These are phyloP conservation scores for Craseonycteris thonglongyai DNA, from an alignment of 2,113 vertebrate species.

Conservation along the genomic window DNA sequence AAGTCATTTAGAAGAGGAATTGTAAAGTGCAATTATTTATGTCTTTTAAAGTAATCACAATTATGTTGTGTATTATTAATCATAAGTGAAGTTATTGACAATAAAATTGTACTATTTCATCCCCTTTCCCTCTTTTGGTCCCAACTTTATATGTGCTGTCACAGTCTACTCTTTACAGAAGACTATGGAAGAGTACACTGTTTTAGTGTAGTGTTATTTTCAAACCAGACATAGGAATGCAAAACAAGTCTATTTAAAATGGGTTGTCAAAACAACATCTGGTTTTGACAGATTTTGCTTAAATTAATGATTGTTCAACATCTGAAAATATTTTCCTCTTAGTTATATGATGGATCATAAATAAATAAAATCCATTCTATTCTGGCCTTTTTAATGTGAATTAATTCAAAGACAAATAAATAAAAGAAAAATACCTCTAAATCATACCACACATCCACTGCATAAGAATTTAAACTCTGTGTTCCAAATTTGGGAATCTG, in stretches of 20 bases:
- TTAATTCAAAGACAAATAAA: background rate
- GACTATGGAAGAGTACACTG: background rate
- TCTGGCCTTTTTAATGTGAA: background rate
- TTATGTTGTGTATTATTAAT: background rate
- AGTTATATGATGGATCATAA: background rate
- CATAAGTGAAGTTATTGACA: background rate
- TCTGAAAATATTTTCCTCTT: conserved; percentile 42
- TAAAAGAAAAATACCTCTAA: background rate
- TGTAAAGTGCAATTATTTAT: background rate
- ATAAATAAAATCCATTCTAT: conserved; percentile 21
- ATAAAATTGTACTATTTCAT: background rate
- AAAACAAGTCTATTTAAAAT: conserved; percentile 33
- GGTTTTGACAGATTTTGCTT: conserved; percentile 51
- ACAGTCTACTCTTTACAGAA: background rate
- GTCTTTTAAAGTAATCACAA: background rate
- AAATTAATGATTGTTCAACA: conserved; percentile 42
- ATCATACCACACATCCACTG: background rate
- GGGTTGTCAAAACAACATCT: conserved; percentile 56
- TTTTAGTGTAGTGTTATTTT: conserved; percentile 11
- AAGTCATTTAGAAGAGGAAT: background rate
- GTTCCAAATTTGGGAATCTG: background rate
- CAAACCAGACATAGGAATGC: conserved; percentile 19
- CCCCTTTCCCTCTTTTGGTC: background rate
- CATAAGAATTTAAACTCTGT: background rate
- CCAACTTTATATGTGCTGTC: background rate